These are phyloP conservation scores for Sciurus carolinensis DNA, from an alignment of 2,797 vertebrate genomes.

Conservation along the genomic window DNA sequence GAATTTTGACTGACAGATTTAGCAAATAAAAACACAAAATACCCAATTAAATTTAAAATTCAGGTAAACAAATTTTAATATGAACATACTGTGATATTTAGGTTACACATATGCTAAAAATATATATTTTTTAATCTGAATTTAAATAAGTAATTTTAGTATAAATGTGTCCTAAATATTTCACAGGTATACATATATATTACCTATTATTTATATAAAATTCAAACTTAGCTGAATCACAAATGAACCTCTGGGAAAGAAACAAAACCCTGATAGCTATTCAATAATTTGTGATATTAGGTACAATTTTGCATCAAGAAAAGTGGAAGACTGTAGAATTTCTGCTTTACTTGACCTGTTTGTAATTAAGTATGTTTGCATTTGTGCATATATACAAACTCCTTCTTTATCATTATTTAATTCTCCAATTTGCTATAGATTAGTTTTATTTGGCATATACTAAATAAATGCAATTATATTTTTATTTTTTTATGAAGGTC, in stretches of 20 bases:
- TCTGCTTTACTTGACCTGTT: not conserved
- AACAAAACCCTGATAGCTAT: not conserved
- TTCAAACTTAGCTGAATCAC: not conserved
- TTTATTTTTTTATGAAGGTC: slow-evolving; percentile 5
- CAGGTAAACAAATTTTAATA: not conserved
- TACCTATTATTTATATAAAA: slow-evolving; percentile 6
- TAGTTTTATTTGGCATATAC: not conserved
- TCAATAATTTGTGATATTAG: not conserved
- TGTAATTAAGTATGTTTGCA: not conserved
- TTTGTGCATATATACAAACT: not conserved
- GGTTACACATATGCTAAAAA: not conserved
- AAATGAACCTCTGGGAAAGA: not conserved
- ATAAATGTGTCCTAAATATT: not conserved
- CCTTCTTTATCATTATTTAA: not conserved
- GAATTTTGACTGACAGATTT: not conserved
- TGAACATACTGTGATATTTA: not conserved
- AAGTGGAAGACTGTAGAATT: not conserved
- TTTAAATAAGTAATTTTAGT: slow-evolving; percentile 5
- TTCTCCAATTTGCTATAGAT: not conserved
- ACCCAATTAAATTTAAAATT: not conserved
- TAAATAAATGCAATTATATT: slow-evolving; percentile 28
- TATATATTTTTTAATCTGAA: not conserved
- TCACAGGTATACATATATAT: not conserved
- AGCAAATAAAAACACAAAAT: slow-evolving; percentile 49
- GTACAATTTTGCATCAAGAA: slow-evolving; percentile 7